Base-by-base conservation (phyloP, 2,797 vertebrate genomes). In the Lutjanus argentimaculatus region DNA sequence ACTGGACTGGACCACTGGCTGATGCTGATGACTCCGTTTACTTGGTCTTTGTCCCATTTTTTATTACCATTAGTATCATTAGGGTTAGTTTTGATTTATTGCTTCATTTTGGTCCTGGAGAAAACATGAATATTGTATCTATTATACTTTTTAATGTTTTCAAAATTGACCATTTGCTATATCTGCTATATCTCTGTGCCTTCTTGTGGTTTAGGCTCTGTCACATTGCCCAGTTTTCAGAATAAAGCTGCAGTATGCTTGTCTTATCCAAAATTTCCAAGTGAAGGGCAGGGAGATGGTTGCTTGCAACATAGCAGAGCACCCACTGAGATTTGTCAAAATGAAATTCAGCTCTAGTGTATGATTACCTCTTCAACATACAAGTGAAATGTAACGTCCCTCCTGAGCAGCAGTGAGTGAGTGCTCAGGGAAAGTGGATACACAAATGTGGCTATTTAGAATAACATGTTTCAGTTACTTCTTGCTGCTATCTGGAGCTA, bases 321-420 rank as follows among this genome's bases (percentile, higher is more conserved):
- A 1, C 80, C 72, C 78, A 30, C 0, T 36, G 63, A 62, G 78
- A 75, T 72, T 43, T 75, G 56, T 73, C 51, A 40, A 56, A 74
- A 71, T 74, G 7, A 77, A 82, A 83, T 70, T 68, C 51, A 40
- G 42, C 82, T 52, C 15, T 22, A 13, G 55, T 57, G 36, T 48
- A 30, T 62, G 71, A 57, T 72, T 52, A 13, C 15, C 11, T 64
- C 67, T 25, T 72, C 36, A 15, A 65, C 43, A 22, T 30, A 53
- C 16, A 21, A 53, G 52, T 72, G 49, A 49, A 74, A 78, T 43
- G 55, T 52, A 53, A 58, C 53, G 59, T 62, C 12, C 17, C 51
- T 74, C 56, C 43, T 51, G 40, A 64, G 15, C 67, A 8, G 46
- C 22, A 43, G 63, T 12, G 15, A 65, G 45, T 7, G 53, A 70